Evolutionary conservation across 2,888 invertebrate genomes (phyloP), one percentile per base, ranked within the genome.

Genomic region (Polydrusus pterygomalis): DNA sequence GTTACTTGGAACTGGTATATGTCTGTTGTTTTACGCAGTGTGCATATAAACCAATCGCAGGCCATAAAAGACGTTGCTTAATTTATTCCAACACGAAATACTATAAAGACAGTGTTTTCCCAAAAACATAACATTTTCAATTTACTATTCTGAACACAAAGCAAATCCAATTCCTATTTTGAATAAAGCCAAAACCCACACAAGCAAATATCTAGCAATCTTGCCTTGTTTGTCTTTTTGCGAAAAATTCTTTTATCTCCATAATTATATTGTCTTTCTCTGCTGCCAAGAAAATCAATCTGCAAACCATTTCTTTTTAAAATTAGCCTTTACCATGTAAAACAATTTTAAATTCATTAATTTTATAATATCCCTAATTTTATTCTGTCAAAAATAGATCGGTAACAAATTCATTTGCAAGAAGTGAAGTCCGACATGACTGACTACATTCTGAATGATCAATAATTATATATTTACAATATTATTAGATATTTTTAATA

Each of bases 131-230:
- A 34, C 34, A 63, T 70, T 70, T 70, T 51, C 70, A 62, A 49
- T 70, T 63, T 70, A 45, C 63, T 63, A 63, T 70, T 70, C 70
- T 25, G 62, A 70, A 63, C 70, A 51, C 63, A 70, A 34, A 62
- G 63, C 49, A 70, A 63, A 70, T 70, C 60, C 63, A 64, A 63
- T 71, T 71, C 38, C 17, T 64, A 58, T 69, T 69, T 45, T 47
- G 49, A 64, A 64, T 64, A 64, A 47, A 30, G 64, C 64, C 47
- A 34, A 47, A 34, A 47, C 17, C 43, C 64, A 64, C 30, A 30
- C 64, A 34, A 64, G 64, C 64, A 64, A 64, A 49, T 30, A 47
- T 47, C 47, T 20, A 64, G 30, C 47, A 47, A 47, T 64, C 30
- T 45, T 63, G 43, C 9, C 64, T 64, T 47, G 64, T 64, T 64